Evolutionary conservation across 2,113 vertebrate species (phyloP).

Genomic region (Holacanthus passer): DNA sequence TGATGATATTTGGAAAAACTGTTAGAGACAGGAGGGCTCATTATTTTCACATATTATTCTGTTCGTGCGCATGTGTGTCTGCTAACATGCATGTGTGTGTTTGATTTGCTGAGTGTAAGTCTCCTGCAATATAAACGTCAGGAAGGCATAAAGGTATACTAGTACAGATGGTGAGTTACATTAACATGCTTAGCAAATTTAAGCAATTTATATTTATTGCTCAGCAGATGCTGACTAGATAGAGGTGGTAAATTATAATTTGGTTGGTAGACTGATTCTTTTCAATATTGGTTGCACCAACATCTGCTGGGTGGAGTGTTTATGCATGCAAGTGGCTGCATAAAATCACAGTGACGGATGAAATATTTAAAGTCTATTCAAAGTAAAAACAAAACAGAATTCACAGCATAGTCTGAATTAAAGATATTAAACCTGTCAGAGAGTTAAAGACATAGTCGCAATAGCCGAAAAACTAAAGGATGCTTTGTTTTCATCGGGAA

Average conservation of each 20-base stretch:
- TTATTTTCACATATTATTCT: conserved; percentile 12
- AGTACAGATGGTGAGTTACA: conserved; percentile 77
- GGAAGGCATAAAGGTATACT: conserved; percentile 54
- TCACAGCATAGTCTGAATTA: conserved; percentile 40
- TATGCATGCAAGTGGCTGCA: conserved; percentile 60
- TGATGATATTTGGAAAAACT: not conserved
- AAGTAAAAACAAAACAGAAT: conserved; percentile 34
- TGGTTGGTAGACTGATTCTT: conserved; percentile 79
- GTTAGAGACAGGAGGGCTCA: not conserved
- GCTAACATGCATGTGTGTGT: not conserved
- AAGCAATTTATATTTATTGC: conserved; percentile 82
- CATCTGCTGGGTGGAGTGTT: conserved; percentile 77
- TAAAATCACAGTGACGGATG: conserved; percentile 57
- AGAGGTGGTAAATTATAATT: conserved; percentile 78
- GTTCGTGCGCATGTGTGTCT: not conserved
- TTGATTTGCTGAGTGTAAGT: conserved; percentile 23
- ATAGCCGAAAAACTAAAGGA: not conserved
- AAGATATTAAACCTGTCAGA: conserved; percentile 46
- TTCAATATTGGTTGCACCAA: conserved; percentile 78
- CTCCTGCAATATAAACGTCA: conserved; percentile 23
- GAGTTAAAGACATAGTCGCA: conserved; percentile 16
- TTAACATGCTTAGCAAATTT: conserved; percentile 76
- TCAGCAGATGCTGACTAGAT: conserved; percentile 81
- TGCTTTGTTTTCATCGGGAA: not conserved
- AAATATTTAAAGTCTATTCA: conserved; percentile 65